phyloP scores from a whole-genome alignment of 2,797 vertebrate species.

The Dendrocincla fuliginosa region DNA sequence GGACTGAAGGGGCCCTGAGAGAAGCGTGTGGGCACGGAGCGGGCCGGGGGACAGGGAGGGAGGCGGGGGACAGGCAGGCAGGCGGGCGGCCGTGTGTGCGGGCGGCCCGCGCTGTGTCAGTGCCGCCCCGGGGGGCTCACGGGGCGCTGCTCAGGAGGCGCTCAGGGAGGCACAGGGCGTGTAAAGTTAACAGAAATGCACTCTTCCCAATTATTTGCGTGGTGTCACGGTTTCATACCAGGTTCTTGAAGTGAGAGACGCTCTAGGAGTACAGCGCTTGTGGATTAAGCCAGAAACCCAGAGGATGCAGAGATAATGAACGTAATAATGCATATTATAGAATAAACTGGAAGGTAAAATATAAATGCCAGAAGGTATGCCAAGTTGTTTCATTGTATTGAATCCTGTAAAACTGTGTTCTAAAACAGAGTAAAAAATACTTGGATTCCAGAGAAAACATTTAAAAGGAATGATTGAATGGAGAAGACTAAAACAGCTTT shows the following conservation, averaged over 20 bases:
- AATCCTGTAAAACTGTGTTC: background rate
- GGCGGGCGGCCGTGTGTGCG: background rate
- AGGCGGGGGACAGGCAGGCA: no score
- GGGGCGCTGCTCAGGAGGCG: background rate
- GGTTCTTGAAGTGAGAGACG: background rate
- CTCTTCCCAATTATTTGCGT: rapidly evolving
- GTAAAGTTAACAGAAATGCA: background rate
- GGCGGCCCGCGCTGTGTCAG: no score
- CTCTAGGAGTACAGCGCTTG: background rate
- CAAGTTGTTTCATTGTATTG: background rate
- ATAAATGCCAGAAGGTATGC: background rate
- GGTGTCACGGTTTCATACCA: background rate
- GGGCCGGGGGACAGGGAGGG: background rate
- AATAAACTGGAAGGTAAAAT: background rate
- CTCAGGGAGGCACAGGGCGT: rapidly evolving
- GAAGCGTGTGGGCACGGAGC: background rate
- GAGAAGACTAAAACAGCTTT: background rate
- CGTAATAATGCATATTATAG: background rate
- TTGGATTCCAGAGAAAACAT: background rate
- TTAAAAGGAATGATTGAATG: background rate
- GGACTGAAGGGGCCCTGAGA: background rate
- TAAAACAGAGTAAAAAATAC: background rate
- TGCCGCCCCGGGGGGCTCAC: no score
- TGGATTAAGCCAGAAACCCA: background rate
- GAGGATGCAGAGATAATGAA: background rate